Conservation (phyloP, 2,888 invertebrate species). For the Oxytorus armatus region DNA sequence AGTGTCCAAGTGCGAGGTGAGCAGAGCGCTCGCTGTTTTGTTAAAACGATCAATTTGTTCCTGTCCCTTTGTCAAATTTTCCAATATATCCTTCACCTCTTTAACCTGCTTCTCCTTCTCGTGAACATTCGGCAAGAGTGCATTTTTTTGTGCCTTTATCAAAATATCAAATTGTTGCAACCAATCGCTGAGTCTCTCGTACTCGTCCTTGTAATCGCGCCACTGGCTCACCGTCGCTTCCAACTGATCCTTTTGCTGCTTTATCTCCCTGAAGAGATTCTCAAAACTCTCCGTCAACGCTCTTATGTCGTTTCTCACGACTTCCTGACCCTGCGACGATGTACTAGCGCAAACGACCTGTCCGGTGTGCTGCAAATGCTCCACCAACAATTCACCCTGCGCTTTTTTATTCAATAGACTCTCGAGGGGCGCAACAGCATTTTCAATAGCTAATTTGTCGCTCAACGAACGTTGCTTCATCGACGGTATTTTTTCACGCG, state of each 20-base stretch:
- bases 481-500: constrained; percentile 95
- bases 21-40: constrained; percentile 90
- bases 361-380: constrained; percentile 94
- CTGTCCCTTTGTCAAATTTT: constrained; percentile 91
- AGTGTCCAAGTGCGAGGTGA: constrained; percentile 93
- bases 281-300: constrained; percentile 94
- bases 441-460: constrained; percentile 95
- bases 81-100: constrained; percentile 91
- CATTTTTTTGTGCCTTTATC: constrained; percentile 95
- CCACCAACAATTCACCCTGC: constrained; percentile 94
- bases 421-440: constrained; percentile 94
- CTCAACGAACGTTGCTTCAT: constrained; percentile 93
- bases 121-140: constrained; percentile 90
- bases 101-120: constrained; percentile 94
- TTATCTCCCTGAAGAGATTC: constrained; percentile 93
- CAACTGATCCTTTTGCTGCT: constrained; percentile 93
- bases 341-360: constrained; percentile 94
- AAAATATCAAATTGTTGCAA: constrained; percentile 96
- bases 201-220: constrained; percentile 97
- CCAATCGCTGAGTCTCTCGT: constrained; percentile 96
- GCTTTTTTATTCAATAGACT: constrained; percentile 94
- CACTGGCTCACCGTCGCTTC: constrained; percentile 93
- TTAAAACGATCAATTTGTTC: constrained; percentile 94
- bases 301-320: constrained; percentile 94
- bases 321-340: constrained; percentile 91